Conservation (phyloP, 2,888 invertebrate genomes). For the Agapetus fuscipes region DNA sequence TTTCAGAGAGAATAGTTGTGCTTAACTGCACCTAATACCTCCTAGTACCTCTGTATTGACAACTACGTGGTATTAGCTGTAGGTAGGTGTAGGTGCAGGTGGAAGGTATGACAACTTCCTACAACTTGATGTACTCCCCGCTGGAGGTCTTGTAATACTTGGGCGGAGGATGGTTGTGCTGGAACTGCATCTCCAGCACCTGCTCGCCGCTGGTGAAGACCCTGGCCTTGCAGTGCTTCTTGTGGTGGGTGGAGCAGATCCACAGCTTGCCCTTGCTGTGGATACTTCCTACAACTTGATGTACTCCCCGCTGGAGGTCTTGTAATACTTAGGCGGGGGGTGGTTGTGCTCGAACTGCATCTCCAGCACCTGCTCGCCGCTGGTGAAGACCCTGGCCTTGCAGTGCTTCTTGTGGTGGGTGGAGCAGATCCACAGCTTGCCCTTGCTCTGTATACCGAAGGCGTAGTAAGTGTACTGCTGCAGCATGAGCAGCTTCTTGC, state of each 20-base stretch:
- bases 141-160: background rate
- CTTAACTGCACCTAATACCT: too few species aligned
- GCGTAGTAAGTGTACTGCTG: background rate
- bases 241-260: constrained; percentile 6
- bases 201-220: background rate
- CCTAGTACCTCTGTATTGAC: too few species aligned
- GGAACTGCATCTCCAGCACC: background rate
- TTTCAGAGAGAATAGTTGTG: too few species aligned
- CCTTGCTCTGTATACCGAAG: background rate
- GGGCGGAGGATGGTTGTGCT: constrained; percentile 3
- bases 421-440: constrained; percentile 4
- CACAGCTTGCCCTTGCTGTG: constrained; percentile 1
- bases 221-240: constrained; percentile 2
- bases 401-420: background rate
- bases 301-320: background rate
- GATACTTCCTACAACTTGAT: background rate
- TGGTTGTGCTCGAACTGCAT: constrained; percentile 1
- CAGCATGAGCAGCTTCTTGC: background rate
- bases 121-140: constrained; percentile 1
- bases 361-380: background rate
- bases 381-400: constrained; percentile 1
- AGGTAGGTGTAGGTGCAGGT: too few species aligned
- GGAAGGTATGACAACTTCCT: too few species aligned
- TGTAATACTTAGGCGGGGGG: background rate
- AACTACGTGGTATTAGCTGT: too few species aligned